A percentile compares a stretch with the other conserved stretches of the same genome.
These are phyloP conservation scores for Cyclargus thomasi DNA, from an alignment of 1,140 invertebrate genomes.

Conservation along the genomic window DNA sequence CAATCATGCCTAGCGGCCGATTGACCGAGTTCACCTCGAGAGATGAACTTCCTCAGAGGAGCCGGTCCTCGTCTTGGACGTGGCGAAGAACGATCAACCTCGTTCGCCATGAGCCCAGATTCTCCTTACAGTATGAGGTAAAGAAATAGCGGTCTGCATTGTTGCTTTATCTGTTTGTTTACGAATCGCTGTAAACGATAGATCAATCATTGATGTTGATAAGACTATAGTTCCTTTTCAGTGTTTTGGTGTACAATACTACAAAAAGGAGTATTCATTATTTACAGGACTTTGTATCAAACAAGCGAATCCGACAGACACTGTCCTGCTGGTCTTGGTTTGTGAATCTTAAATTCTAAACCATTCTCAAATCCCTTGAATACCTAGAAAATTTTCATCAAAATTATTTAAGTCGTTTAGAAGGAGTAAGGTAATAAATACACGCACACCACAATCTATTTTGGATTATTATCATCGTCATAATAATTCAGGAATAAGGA, in stretches of 20 bases:
- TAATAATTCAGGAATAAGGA: too few relatives aligned
- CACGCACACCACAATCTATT: too few relatives aligned
- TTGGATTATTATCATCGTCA: too few relatives aligned
- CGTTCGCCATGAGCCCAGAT: constrained; percentile 47
- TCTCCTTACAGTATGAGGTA: constrained; percentile 61
- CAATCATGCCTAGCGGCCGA: constrained; percentile 52
- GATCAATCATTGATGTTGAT: neutral
- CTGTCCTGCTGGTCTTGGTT: too few relatives aligned
- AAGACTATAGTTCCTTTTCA: neutral
- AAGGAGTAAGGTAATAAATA: too few relatives aligned
- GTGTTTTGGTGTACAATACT: neutral
- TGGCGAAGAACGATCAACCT: constrained; percentile 40
- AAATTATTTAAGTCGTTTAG: too few relatives aligned
- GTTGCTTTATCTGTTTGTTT: constrained; percentile 13
- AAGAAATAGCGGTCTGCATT: neutral
- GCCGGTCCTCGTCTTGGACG: constrained; percentile 53
- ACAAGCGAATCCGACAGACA: too few relatives aligned
- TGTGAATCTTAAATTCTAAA: too few relatives aligned
- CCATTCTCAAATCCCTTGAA: too few relatives aligned
- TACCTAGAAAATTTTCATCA: too few relatives aligned
- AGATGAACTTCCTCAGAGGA: constrained; percentile 41
- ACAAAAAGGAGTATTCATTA: too few relatives aligned
- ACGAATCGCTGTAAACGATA: neutral
- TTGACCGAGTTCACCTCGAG: constrained; percentile 36
- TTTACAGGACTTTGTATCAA: too few relatives aligned